Evolutionary conservation across 2,888 invertebrate genomes (phyloP).

Genomic region (Pyralis farinalis): DNA sequence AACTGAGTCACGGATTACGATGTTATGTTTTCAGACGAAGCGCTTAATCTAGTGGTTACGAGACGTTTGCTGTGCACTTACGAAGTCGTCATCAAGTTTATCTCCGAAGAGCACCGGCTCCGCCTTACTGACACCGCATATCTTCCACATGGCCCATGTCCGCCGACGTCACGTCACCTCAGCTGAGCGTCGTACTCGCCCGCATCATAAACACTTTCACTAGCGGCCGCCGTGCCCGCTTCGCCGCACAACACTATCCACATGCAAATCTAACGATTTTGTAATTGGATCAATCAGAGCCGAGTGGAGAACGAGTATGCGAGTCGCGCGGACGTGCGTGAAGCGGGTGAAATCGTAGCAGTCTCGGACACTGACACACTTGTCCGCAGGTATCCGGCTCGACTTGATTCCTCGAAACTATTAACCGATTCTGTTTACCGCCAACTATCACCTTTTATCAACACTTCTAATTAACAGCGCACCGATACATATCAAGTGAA

Average conservation of each 20-base stretch:
- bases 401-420: conserved; percentile 28
- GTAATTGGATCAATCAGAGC: conserved; percentile 52
- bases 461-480: conserved; percentile 13
- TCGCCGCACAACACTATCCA: conserved; percentile 17
- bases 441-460: conserved; percentile 27
- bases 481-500: too few relatives aligned
- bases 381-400: conserved; percentile 56
- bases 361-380: conserved; percentile 57
- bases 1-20: too few relatives aligned
- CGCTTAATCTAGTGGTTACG: too few relatives aligned
- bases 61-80: conserved; percentile 36
- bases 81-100: conserved; percentile 63
- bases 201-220: conserved; percentile 70
- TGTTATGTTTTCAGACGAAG: too few relatives aligned
- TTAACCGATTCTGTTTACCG: conserved; percentile 22
- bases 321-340: conserved; percentile 63
- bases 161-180: conserved; percentile 52
- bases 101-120: conserved; percentile 62
- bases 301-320: conserved; percentile 45
- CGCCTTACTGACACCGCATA: conserved; percentile 75
- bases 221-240: conserved; percentile 29
- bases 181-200: conserved; percentile 56
- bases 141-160: conserved; percentile 78
- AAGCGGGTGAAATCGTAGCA: conserved; percentile 67
- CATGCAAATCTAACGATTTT: conserved; percentile 53